Percentiles rank a stretch among this genome's conserved stretches.
These are phyloP conservation scores for Gastrophryne carolinensis DNA, from an alignment of 2,797 vertebrate species.

Conservation along the genomic window DNA sequence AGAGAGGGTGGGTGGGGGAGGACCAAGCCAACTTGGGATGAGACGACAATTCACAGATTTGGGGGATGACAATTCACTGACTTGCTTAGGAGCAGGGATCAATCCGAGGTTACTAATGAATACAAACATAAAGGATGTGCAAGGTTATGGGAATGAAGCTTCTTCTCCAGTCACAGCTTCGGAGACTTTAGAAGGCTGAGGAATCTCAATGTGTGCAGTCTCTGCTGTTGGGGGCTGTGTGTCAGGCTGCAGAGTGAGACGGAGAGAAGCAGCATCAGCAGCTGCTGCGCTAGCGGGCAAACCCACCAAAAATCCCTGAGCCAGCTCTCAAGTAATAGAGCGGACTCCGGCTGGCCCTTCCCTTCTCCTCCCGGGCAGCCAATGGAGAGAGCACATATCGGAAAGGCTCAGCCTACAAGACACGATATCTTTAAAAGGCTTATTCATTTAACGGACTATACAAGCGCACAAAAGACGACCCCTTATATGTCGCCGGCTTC, in stretches of 20 bases:
- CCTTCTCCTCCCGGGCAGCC: conserved; percentile 69
- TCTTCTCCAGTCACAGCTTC: conserved; percentile 2
- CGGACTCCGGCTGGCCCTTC: conserved; percentile 66
- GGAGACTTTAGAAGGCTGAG: conserved; percentile 11
- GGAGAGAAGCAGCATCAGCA: conserved; percentile 78
- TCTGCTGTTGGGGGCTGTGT: conserved; percentile 61
- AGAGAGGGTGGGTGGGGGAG: neutral
- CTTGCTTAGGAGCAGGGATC: too few relatives aligned
- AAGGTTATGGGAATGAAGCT: too few relatives aligned
- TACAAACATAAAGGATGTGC: too few relatives aligned
- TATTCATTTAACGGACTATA: conserved; percentile 78
- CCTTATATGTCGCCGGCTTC: conserved; percentile 69
- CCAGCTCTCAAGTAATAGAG: conserved; percentile 69
- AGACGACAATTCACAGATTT: neutral
- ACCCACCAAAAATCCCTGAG: conserved; percentile 74
- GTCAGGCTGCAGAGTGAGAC: conserved; percentile 66
- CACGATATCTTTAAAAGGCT: conserved; percentile 80
- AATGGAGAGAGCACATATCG: conserved; percentile 68
- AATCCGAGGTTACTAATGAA: too few relatives aligned
- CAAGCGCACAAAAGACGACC: conserved; percentile 68
- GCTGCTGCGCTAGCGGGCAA: conserved; percentile 80
- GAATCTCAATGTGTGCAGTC: conserved; percentile 38
- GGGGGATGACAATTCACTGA: too few relatives aligned
- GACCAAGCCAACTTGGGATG: neutral
- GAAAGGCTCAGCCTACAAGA: conserved; percentile 67